Percentiles rank a stretch among this genome's conserved stretches.
These are phyloP conservation scores for Lasioglossum lativentre DNA, from an alignment of 2,888 invertebrate species.

Conservation along the genomic window DNA sequence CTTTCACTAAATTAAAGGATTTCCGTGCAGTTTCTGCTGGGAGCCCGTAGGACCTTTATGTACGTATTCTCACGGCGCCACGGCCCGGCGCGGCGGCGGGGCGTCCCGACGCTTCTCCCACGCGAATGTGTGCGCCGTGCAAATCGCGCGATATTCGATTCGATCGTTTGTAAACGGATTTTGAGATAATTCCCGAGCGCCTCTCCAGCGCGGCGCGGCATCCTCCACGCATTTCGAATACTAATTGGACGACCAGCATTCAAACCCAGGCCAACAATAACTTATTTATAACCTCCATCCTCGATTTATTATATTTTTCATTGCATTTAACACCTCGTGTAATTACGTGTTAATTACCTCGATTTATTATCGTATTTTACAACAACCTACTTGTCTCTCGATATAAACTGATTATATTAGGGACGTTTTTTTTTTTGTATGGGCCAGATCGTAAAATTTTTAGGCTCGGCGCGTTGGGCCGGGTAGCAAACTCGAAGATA, in stretches of 20 bases:
- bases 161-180: conserved; percentile 47
- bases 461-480: too few relatives aligned
- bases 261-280: not conserved
- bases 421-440: too few relatives aligned
- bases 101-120: not conserved
- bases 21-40: conserved; percentile 44
- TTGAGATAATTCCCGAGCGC: conserved; percentile 16
- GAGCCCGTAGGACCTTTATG: conserved; percentile 21
- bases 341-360: not conserved
- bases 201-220: not conserved
- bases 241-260: not conserved
- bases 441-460: too few relatives aligned
- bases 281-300: not conserved
- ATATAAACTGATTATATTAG: too few relatives aligned
- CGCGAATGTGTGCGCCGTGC: not conserved
- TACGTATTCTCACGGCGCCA: conserved; percentile 5
- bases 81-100: not conserved
- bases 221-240: not conserved
- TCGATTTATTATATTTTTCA: not conserved
- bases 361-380: not conserved
- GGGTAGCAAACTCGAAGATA: too few relatives aligned
- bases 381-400: not conserved
- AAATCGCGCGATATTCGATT: conserved; percentile 16
- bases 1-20: conserved; percentile 74
- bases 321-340: not conserved